Evolutionary conservation across 2,113 vertebrate genomes (phyloP).

Genomic region (Antigone vipio): DNA sequence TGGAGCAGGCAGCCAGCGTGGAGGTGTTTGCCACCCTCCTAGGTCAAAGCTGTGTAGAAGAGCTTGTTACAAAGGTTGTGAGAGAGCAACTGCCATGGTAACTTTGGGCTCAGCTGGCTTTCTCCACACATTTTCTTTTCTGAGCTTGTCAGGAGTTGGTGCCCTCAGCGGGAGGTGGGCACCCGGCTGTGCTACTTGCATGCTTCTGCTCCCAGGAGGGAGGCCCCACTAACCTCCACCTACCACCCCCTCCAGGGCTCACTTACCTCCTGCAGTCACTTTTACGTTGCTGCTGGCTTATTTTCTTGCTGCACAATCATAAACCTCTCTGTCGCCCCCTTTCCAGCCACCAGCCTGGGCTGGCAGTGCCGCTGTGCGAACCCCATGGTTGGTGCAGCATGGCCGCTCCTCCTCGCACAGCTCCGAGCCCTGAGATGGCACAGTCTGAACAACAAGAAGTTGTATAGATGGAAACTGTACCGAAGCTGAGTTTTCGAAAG

Average conservation of each 20-base stretch:
- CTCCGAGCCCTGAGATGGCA: rapidly evolving
- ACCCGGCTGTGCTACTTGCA: not conserved
- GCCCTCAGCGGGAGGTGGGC: not conserved
- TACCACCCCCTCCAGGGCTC: not conserved
- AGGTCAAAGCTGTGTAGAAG: not conserved
- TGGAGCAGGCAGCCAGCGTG: not conserved
- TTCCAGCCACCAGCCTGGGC: not conserved
- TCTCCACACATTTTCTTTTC: not conserved
- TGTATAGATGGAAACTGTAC: not conserved
- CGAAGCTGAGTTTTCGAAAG: not conserved
- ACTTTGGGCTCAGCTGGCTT: not conserved
- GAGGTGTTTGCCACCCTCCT: not conserved
- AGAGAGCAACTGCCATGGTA: not conserved
- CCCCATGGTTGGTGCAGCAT: rapidly evolving
- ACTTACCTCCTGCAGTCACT: conserved; percentile 25
- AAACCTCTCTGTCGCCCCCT: not conserved
- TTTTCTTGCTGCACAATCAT: not conserved
- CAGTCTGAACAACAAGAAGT: rapidly evolving
- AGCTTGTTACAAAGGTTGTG: not conserved
- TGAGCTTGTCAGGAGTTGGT: not conserved
- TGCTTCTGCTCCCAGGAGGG: not conserved
- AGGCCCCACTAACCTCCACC: not conserved
- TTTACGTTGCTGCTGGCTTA: conserved; percentile 1
- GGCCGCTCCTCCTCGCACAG: not conserved
- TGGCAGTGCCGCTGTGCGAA: rapidly evolving